Evolutionary conservation across 2,888 invertebrate species (phyloP).

Genomic region (Drosophila nigricruria): DNA sequence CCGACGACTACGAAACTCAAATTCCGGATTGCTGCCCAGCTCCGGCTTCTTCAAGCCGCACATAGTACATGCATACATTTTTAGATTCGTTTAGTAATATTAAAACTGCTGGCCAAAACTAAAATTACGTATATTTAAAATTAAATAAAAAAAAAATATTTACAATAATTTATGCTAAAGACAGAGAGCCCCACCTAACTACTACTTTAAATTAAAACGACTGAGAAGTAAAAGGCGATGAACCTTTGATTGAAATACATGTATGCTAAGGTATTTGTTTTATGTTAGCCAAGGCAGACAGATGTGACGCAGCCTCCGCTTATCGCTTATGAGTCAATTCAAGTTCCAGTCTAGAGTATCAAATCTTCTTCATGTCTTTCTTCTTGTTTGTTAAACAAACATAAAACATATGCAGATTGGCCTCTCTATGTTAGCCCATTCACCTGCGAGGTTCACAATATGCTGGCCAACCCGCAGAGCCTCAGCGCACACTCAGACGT

Average conservation of each 20-base stretch:
- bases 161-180: slow-evolving; percentile 5
- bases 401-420: slow-evolving; percentile 41
- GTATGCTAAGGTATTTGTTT: neutral
- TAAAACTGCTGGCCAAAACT: slow-evolving; percentile 1
- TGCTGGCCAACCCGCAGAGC: slow-evolving; percentile 9
- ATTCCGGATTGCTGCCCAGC: slow-evolving; percentile 26
- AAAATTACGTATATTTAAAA: neutral
- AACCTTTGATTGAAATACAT: neutral
- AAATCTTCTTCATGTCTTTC: neutral
- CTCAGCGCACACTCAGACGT: slow-evolving; percentile 32
- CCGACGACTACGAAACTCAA: slow-evolving; percentile 33
- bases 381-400: slow-evolving; percentile 12
- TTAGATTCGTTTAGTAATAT: neutral
- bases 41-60: slow-evolving; percentile 36
- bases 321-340: no score
- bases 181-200: neutral
- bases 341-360: neutral
- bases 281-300: neutral
- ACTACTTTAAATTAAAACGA: neutral
- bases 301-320: no score
- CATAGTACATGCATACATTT: slow-evolving; percentile 49
- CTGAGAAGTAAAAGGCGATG: neutral
- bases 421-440: slow-evolving; percentile 37
- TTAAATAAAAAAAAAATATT: neutral
- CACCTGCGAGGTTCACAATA: slow-evolving; percentile 42